Base-by-base conservation (phyloP, 2,113 vertebrate genomes). In the Perccottus glenii region DNA sequence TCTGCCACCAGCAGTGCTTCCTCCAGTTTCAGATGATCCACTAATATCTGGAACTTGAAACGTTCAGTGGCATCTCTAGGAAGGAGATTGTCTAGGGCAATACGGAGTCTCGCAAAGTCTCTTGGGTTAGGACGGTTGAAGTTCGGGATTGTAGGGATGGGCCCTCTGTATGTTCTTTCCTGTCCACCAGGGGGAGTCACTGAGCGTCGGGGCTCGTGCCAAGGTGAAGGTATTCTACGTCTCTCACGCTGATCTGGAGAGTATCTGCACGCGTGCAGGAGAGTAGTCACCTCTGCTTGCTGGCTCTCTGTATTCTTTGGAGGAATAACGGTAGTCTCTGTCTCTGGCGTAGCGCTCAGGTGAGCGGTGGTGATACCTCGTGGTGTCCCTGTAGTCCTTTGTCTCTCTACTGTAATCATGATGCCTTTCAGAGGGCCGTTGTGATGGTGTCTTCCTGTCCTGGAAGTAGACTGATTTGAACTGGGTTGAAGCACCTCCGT, bases 21-120 rank as follows among this genome's bases (percentile, higher is more conserved):
- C 11, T 60, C 57, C 14, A 10, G 11, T 14, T 60, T 60, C 4
- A 60, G 19, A 14, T 60, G 57, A 8, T 60, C 42, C 6, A 19
- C 32, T 4, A 60, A 40, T 3, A 60, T 60, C 4, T 60, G 57
- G 11, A 45, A 60, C 12, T 60, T 60, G 3, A 45, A 60, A 15
- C n/a, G 9, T 16, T 60, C 57, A 6, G 38, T 16, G 12, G 11
- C 51, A 16, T 50, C 46, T n/a, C 4, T n/a, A 5, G 46, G 46
- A 4, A 47, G 46, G 14, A 47, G n/a, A 12, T 47, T 47, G 46
- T 47, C 46, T 4, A 47, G 3, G 12, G 14, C 11, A 3, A 47
- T 12, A n/a, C n/a, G 14, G 12, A 47, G 14, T 47, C 46, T 47
- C 4, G 14, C 46, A 47, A 47, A 47, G 12, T 47, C 46, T 5